Percentiles rank a stretch among this genome's conserved stretches.
Evolutionary conservation across 2,888 invertebrate species (phyloP).

Genomic region (Aricia artaxerxes): DNA sequence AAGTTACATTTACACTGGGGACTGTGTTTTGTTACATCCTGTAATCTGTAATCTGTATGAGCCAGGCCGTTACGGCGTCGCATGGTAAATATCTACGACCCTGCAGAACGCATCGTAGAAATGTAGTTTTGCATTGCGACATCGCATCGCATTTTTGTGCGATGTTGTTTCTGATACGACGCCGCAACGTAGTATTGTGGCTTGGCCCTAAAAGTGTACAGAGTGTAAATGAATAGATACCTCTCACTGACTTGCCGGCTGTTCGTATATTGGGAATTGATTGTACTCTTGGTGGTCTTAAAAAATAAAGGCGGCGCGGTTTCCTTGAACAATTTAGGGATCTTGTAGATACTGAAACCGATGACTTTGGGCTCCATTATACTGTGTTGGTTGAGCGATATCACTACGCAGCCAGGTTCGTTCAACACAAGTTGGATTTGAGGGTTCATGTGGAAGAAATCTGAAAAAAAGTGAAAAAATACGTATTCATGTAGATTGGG

Average conservation of each 20-base stretch:
- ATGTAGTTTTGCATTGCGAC: too few relatives aligned
- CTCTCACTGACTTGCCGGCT: conserved; percentile 89
- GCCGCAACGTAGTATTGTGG: too few relatives aligned
- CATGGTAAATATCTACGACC: too few relatives aligned
- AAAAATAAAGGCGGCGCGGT: conserved; percentile 90
- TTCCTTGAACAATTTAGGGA: conserved; percentile 85
- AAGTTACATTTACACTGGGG: too few relatives aligned
- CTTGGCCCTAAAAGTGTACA: too few relatives aligned
- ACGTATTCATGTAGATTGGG: too few relatives aligned
- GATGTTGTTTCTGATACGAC: too few relatives aligned
- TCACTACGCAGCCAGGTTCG: conserved; percentile 84
- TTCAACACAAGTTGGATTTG: conserved; percentile 90
- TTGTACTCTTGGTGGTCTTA: conserved; percentile 90
- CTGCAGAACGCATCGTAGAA: too few relatives aligned
- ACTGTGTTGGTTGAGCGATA: conserved; percentile 93
- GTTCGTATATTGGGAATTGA: conserved; percentile 95
- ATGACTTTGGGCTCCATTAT: conserved; percentile 96
- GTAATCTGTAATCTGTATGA: background rate
- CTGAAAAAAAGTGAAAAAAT: conserved; percentile 57
- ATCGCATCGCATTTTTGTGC: too few relatives aligned
- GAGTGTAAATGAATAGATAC: conserved; percentile 44
- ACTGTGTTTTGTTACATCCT: background rate
- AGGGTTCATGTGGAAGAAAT: conserved; percentile 96
- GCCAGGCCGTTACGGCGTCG: too few relatives aligned
- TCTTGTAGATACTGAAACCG: conserved; percentile 92